These are phyloP conservation scores for Cnemophilus loriae DNA, from an alignment of 2,113 vertebrate genomes.

Conservation along the genomic window DNA sequence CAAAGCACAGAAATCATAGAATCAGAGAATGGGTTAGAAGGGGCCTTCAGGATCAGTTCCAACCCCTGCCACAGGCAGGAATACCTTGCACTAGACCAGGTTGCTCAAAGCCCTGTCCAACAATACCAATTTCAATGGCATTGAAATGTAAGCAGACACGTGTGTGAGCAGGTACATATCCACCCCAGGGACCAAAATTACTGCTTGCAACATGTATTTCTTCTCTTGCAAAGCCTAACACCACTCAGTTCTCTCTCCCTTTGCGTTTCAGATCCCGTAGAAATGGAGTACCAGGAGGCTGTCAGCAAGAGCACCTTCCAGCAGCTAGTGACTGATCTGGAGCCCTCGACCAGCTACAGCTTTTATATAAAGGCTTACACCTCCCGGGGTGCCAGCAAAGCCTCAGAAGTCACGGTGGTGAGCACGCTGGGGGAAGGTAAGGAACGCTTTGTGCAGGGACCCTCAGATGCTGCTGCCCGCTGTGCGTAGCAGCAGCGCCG, in stretches of 20 bases:
- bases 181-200: not conserved
- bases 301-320: conserved; percentile 93
- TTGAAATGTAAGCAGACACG: not conserved
- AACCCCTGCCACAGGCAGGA: not conserved
- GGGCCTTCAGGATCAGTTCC: not conserved
- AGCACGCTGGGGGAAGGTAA: conserved; percentile 94
- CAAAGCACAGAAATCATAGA: not conserved
- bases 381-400: conserved; percentile 90
- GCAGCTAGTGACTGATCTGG: conserved; percentile 90
- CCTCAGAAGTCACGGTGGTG: conserved; percentile 80
- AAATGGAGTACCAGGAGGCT: conserved; percentile 97
- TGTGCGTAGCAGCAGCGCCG: not conserved
- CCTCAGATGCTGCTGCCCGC: not conserved
- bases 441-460: not conserved
- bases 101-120: not conserved
- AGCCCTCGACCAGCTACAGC: conserved; percentile 92
- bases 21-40: not conserved
- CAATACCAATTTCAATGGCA: not conserved
- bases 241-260: not conserved
- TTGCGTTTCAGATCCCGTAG: conserved; percentile 78
- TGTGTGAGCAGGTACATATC: not conserved
- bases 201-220: not conserved
- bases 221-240: not conserved
- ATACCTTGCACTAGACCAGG: not conserved
- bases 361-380: conserved; percentile 99